phyloP scores from a whole-genome alignment of 2,888 invertebrate genomes.

The Drosophila acutilabella region DNA sequence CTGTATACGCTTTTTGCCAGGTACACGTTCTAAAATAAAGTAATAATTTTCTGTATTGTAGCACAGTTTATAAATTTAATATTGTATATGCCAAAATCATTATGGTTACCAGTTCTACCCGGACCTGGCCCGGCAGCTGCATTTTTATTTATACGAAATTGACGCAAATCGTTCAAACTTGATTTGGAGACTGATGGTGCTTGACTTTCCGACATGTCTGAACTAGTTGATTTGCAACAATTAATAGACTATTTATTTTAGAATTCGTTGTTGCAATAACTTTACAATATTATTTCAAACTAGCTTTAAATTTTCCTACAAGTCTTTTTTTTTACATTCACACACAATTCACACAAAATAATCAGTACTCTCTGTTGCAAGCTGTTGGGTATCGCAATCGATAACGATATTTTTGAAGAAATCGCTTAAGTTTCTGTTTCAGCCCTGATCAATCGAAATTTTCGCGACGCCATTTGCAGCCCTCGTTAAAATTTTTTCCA shows the following conservation, averaged over 20 bases:
- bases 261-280: constrained; percentile 34
- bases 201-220: constrained; percentile 76
- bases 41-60: background rate
- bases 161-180: constrained; percentile 81
- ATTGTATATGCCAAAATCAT: constrained; percentile 20
- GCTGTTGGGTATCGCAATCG: constrained; percentile 2
- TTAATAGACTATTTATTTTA: constrained; percentile 52
- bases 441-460: constrained; percentile 36
- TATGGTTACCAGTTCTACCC: constrained; percentile 69
- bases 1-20: constrained; percentile 84
- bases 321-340: constrained; percentile 29
- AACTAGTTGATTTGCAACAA: constrained; percentile 25
- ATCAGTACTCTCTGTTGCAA: constrained; percentile 27
- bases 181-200: constrained; percentile 69
- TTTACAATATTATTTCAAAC: constrained; percentile 36
- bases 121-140: constrained; percentile 48
- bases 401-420: constrained; percentile 3
- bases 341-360: constrained; percentile 47
- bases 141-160: constrained; percentile 82
- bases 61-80: background rate
- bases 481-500: constrained; percentile 63
- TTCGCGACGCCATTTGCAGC: constrained; percentile 50
- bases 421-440: background rate
- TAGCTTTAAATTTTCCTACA: constrained; percentile 40
- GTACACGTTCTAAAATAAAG: constrained; percentile 77